Evolutionary conservation across 2,797 vertebrate genomes (phyloP), one percentile per base, ranked within the genome.

Genomic region (Hydrolagus colliei): DNA sequence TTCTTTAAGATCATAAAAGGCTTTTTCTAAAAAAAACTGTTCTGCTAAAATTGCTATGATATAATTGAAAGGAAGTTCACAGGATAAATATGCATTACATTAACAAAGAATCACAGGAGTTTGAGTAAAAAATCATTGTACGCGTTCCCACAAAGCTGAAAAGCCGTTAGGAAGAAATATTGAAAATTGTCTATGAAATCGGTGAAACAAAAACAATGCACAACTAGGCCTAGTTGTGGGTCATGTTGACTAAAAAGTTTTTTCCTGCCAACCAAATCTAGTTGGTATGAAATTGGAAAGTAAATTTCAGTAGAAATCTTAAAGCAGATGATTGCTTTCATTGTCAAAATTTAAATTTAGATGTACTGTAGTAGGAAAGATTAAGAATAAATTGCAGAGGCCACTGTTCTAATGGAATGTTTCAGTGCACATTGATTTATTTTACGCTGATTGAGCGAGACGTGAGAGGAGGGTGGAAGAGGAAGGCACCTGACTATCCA

Each of bases 281-380:
- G 27, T 32, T 71, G 4, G 79, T 71, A 68, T 8, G 41, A 77
- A 77, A 77, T 68, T 84, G 32, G 79, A 71, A 84, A 84, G 71
- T 84, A 18, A 10, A 68, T n/a, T 41, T n/a, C 68, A 61, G 22
- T 84, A 84, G 18, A 52, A 52, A 52, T 52, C 41, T 6, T 84
- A 63, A 71, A 71, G 79, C 79, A 84, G 68, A 35, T 71, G 68
- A 84, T 84, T 67, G 65, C 65, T 67, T 82, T 71, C 65, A 80
- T 67, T 84, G 62, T 41, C 27, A 16, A 68, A 16, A 84, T 6
- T 77, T 52, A 77, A 52, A 35, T 71, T 71, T 71, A 67, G 35
- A 71, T 82, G 27, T 27, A 35, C 67, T 8, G 27, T 32, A 6
- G 27, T 32, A 6, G 41, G 41, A 84, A 27, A 67, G 61, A 41